Base-by-base conservation (phyloP, 1,140 invertebrate species). In the Drosophila eugracilis region DNA sequence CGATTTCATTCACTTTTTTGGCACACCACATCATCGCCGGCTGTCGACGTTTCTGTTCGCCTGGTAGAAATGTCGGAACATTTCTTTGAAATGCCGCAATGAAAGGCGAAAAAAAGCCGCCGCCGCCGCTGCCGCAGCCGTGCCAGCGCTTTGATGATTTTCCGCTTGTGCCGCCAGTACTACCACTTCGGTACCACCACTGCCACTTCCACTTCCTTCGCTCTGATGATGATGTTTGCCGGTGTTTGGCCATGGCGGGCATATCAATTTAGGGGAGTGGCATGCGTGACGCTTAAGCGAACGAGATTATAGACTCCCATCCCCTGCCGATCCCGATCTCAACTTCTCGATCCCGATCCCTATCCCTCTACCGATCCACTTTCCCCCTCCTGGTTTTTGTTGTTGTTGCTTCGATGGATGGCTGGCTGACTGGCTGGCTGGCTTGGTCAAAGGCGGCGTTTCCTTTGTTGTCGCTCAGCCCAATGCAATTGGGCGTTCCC, bases 191-290 rank as follows among this genome's bases (percentile, higher is more conserved):
- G 19, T 41, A 55, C 30, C 48, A 9, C 58, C 48, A 53, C 14
- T 50, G 41, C 55, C 55, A 63, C 63, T 34, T 44, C 58, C 34
- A 49, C 28, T 71, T 83, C 76, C 47, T 84, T 60, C 41, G 67
- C 71, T 67, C 67, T 71, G 67, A 44, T 74, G 73, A 86, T 88
- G 74, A 86, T 86, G 81, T 86, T 86, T 86, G 81, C 52, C 47
- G 67, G 62, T 81, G 77, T 80, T 86, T 84, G 79, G 77, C 77
- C 73, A 81, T 74, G 67, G 42, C 59, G 54, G 62, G 81, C 81
- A 81, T 86, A 86, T 86, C 83, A 86, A 86, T 86, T 86, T 86
- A 88, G 81, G 81, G 81, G 81, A 86, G 81, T 86, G 81, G 81
- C 81, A 77, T 86, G 81, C 81, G 81, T 86, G 78, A 83, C 78